Percentiles rank a stretch among this genome's conserved stretches.
Evolutionary conservation across 92 coral and sea anemone genomes (phyloP).

Genomic region (Phenganax subtilis): DNA sequence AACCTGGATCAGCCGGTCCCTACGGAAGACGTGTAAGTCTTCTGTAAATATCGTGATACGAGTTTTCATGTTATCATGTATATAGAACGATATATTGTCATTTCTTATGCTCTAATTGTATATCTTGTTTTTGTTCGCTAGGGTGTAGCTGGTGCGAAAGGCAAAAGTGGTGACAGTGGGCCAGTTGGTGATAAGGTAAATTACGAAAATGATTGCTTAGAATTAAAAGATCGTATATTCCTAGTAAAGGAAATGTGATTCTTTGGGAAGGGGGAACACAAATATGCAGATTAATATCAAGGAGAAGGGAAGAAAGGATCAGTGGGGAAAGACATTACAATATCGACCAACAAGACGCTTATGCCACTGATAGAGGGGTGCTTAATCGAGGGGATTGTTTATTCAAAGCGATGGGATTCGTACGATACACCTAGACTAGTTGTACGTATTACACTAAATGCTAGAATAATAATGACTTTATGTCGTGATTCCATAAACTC

Average conservation of each 20-base stretch:
- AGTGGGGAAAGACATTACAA: too few species aligned
- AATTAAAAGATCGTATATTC: too few species aligned
- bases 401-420: too few species aligned
- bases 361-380: too few species aligned
- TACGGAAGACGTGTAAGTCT: conserved; percentile 15
- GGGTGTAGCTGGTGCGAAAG: conserved; percentile 5
- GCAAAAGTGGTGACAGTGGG: neutral
- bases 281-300: too few species aligned
- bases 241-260: too few species aligned
- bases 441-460: neutral
- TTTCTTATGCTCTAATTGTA: neutral
- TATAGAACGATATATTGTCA: neutral
- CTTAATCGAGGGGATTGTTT: too few species aligned
- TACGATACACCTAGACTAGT: too few species aligned
- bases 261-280: too few species aligned
- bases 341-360: too few species aligned
- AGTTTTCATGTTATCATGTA: neutral
- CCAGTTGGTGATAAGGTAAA: neutral
- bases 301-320: too few species aligned
- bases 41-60: neutral
- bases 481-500: neutral
- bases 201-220: too few species aligned
- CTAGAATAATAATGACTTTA: neutral
- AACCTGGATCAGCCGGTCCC: conserved; percentile 13
- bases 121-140: neutral